Base-by-base conservation (phyloP, 2,888 invertebrate species). In the Rhodophaea formosa region DNA sequence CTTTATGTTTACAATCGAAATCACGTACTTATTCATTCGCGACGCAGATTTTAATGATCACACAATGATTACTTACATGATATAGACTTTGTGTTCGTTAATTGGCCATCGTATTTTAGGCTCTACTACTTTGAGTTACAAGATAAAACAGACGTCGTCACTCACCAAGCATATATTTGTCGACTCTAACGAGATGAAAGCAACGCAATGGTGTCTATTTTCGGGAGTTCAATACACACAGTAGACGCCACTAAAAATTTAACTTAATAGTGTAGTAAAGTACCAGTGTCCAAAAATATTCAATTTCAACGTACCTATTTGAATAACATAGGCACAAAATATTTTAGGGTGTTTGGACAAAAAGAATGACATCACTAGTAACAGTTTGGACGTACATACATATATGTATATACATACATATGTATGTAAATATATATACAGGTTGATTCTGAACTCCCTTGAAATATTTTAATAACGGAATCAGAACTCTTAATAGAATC, bases 181-280 rank as follows among this genome's bases (percentile, higher is more conserved):
- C 75, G 69, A 64, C 74, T 74, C 80, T 86, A 88, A 88, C 82
- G 86, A 88, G 89, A 89, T 87, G 89, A 89, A 87, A 89, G 88
- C 81, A 72, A 76, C 74, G 75, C 81, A 72, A 75, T 74, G 75
- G 73, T 61, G 64, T 79, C 79, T 89, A 89, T 88, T 88, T 87
- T 82, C 60, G 80, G 77, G 63, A 57, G 56, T 39, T 32, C 17
- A 57, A 0, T 65, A 82, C 82, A 79, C 61, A 84, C 78, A 42
- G 72, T 45, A 0, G 2, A 39, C 6, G 3, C 12, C 12, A 5
- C 3, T 39, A 3, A 39, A 10, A n/a, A n/a, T 23, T 3, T 23
- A 23, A 23, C 5, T 3, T 23, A n/a, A n/a, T n/a, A n/a, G n/a
- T n/a, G n/a, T n/a, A n/a, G n/a, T n/a, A n/a, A n/a, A n/a, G n/a